A percentile compares a stretch with the other conserved stretches of the same genome.
Conservation (phyloP, 2,113 vertebrate genomes). For the Holacanthus passer region DNA sequence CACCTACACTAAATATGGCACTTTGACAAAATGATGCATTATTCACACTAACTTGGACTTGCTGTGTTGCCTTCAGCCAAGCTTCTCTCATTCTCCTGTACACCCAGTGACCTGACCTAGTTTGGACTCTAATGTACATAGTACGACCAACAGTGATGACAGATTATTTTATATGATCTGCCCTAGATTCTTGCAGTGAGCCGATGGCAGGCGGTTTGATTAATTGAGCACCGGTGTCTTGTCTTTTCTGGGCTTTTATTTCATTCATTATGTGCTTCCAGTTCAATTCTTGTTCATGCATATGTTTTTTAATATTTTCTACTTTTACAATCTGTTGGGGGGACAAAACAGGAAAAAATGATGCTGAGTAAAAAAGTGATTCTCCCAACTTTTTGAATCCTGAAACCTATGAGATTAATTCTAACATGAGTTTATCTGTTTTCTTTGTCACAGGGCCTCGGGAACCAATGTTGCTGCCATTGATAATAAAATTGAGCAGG, state of each 20-base stretch:
- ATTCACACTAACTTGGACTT: neutral
- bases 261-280: neutral
- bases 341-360: neutral
- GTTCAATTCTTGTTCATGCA: neutral
- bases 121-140: slow-evolving; percentile 3
- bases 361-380: neutral
- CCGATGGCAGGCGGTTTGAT: neutral
- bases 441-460: slow-evolving; percentile 86
- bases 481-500: slow-evolving; percentile 99
- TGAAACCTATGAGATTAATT: neutral
- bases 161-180: neutral
- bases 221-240: neutral
- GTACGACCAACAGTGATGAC: slow-evolving; percentile 1
- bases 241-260: neutral
- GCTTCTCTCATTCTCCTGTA: neutral
- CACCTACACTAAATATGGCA: neutral
- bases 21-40: neutral
- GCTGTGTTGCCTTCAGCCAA: neutral
- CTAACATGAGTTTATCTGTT: slow-evolving; percentile 14
- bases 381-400: neutral
- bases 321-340: neutral
- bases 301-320: neutral
- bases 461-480: slow-evolving; percentile 97
- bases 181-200: slow-evolving; percentile 6
- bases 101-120: slow-evolving; percentile 34